phyloP scores from a whole-genome alignment of 1,140 invertebrate genomes.

The Lordiphosa mommai region DNA sequence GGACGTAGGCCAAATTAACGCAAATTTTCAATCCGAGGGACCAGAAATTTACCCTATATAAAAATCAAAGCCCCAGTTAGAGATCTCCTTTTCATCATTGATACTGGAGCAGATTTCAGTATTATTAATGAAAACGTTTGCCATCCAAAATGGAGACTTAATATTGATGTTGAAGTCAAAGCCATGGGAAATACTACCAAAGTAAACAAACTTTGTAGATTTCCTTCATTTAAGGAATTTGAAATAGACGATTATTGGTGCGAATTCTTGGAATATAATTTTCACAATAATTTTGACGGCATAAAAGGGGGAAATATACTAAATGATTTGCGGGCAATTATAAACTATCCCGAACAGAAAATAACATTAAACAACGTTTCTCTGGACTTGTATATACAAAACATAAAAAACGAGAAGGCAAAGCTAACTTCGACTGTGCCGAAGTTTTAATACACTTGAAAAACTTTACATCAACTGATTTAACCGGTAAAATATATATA shows the following conservation, averaged over 20 bases:
- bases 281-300: slow-evolving; percentile 3
- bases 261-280: slow-evolving; percentile 5
- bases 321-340: too few species aligned
- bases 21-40: slow-evolving; percentile 8
- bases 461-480: too few species aligned
- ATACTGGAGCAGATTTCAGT: neutral
- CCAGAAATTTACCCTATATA: neutral
- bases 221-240: slow-evolving; percentile 1
- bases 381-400: too few species aligned
- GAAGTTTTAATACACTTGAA: too few species aligned
- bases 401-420: too few species aligned
- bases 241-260: neutral
- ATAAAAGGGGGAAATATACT: neutral
- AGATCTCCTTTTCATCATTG: neutral
- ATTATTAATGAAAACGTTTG: too few species aligned
- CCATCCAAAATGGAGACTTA: slow-evolving; percentile 1
- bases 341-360: neutral
- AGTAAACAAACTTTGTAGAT: neutral
- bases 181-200: slow-evolving; percentile 6
- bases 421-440: too few species aligned
- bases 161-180: slow-evolving; percentile 2
- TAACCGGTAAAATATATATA: too few species aligned
- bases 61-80: slow-evolving; percentile 1
- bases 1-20: neutral
- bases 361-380: neutral